Conservation (phyloP, 2,888 invertebrate genomes). For the Clitarchus hookeri region DNA sequence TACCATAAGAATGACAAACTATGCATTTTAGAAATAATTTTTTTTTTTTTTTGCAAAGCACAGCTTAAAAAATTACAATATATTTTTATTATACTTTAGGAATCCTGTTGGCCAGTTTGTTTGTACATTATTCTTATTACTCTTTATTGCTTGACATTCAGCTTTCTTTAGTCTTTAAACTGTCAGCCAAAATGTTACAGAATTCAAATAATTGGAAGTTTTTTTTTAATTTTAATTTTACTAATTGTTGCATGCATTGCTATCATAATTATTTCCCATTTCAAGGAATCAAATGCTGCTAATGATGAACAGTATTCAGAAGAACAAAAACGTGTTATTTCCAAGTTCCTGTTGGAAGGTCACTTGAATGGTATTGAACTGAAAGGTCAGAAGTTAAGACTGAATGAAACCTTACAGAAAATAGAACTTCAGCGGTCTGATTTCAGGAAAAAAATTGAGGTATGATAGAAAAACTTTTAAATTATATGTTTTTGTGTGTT, state of each 20-base stretch:
- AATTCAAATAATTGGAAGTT: slow-evolving; percentile 18
- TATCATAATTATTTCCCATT: neutral
- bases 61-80: no score
- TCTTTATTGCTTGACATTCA: no score
- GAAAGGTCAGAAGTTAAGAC: slow-evolving; percentile 57
- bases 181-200: no score
- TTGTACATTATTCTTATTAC: no score
- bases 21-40: no score
- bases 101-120: no score
- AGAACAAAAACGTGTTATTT: slow-evolving; percentile 71
- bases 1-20: no score
- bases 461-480: slow-evolving; percentile 16
- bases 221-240: neutral
- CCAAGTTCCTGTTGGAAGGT: slow-evolving; percentile 81
- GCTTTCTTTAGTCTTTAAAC: no score
- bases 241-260: neutral
- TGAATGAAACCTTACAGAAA: slow-evolving; percentile 61
- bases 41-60: no score
- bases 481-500: no score
- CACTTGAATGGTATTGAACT: slow-evolving; percentile 80
- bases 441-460: slow-evolving; percentile 67
- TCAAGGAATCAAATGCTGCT: slow-evolving; percentile 23
- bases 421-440: slow-evolving; percentile 62
- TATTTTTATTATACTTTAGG: no score
- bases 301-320: slow-evolving; percentile 49